phyloP scores from a whole-genome alignment of 2,888 invertebrate species.

The Drosophila birchii region DNA sequence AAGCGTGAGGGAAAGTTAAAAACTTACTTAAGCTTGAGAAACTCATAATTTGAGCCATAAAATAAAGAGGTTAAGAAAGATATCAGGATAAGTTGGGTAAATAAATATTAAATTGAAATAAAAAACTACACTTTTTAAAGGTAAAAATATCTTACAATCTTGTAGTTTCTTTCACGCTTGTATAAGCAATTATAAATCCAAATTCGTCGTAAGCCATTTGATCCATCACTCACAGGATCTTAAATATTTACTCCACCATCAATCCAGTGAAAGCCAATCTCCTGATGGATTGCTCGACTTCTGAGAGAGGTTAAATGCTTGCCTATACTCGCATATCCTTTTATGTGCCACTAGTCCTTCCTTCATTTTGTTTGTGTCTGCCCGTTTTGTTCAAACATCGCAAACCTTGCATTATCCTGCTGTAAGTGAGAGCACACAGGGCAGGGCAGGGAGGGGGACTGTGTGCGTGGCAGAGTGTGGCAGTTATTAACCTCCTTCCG shows the following conservation, averaged over 20 bases:
- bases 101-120: not conserved
- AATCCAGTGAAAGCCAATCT: conserved; percentile 34
- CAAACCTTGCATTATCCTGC: conserved; percentile 42
- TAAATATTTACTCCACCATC: conserved; percentile 29
- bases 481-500: conserved; percentile 65
- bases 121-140: not conserved
- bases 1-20: not conserved
- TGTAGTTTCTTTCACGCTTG: not conserved
- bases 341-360: conserved; percentile 14
- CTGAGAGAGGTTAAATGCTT: conserved; percentile 40
- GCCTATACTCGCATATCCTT: conserved; percentile 35
- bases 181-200: not conserved
- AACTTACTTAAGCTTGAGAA: not conserved
- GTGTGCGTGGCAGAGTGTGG: conserved; percentile 20
- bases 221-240: conserved; percentile 9
- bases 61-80: not conserved
- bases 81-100: not conserved
- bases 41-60: not conserved
- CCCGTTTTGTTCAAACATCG: conserved; percentile 41
- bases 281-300: conserved; percentile 36
- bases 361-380: conserved; percentile 21
- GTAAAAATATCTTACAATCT: not conserved
- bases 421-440: conserved; percentile 29
- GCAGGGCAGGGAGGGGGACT: conserved; percentile 1
- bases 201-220: conserved; percentile 1